Evolutionary conservation across 2,888 invertebrate species (phyloP).

Genomic region (Cryptocephalus primarius): DNA sequence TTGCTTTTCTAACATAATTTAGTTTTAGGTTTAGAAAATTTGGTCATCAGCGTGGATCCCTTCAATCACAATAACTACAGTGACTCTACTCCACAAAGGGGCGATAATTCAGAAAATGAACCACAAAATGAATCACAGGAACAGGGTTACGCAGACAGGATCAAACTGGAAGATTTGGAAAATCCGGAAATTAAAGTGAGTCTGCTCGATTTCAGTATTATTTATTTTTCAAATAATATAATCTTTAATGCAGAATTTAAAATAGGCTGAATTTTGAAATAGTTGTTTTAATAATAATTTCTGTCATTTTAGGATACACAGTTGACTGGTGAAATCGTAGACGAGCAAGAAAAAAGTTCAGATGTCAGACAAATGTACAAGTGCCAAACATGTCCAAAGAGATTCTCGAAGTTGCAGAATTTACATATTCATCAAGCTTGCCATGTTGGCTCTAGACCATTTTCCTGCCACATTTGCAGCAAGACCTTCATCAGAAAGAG

Average conservation of each 20-base stretch:
- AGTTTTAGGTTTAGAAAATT: constrained; percentile 34
- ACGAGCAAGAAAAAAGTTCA: background rate
- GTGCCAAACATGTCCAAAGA: constrained; percentile 16
- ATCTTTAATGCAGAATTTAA: too few relatives aligned
- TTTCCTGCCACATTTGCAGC: constrained; percentile 54
- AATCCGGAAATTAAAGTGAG: background rate
- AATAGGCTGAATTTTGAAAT: too few relatives aligned
- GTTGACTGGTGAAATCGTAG: background rate
- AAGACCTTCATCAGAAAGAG: constrained; percentile 58
- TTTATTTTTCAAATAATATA: too few relatives aligned
- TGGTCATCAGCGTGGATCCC: constrained; percentile 52
- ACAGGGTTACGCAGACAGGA: background rate
- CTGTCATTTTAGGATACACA: background rate
- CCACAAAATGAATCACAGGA: constrained; percentile 5
- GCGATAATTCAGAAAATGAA: constrained; percentile 17
- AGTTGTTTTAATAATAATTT: too few relatives aligned
- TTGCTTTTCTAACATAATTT: too few relatives aligned
- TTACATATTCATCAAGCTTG: constrained; percentile 20
- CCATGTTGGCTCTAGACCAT: constrained; percentile 37
- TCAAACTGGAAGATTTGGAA: constrained; percentile 6
- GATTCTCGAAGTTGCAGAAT: constrained; percentile 25
- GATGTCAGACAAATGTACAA: constrained; percentile 6
- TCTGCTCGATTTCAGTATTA: too few relatives aligned
- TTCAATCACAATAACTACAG: constrained; percentile 38
- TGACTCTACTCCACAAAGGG: constrained; percentile 19